Percentiles rank a stretch among this genome's conserved stretches.
phyloP scores from a whole-genome alignment of 2,113 vertebrate genomes.

The Cyanocitta stelleri region DNA sequence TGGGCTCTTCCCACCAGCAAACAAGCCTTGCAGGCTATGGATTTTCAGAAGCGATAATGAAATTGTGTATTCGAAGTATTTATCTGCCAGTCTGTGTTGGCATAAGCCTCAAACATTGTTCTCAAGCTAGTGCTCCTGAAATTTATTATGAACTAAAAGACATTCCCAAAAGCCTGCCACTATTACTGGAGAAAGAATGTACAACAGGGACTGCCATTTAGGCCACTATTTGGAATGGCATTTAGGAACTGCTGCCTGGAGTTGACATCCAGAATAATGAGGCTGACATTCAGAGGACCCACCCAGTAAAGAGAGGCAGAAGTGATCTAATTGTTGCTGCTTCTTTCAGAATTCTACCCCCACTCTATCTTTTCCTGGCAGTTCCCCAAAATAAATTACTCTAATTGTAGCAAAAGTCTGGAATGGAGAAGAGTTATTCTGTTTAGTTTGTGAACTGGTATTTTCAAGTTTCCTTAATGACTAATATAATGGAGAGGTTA shows the following conservation, averaged over 20 bases:
- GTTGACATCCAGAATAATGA: constrained; percentile 37
- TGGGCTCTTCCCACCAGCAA: neutral
- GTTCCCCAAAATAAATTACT: constrained; percentile 38
- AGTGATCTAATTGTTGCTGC: constrained; percentile 28
- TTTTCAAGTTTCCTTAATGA: constrained; percentile 52
- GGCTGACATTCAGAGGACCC: constrained; percentile 40
- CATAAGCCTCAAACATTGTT: constrained; percentile 51
- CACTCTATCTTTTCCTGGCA: neutral
- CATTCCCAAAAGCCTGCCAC: constrained; percentile 22
- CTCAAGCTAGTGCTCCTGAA: constrained; percentile 36
- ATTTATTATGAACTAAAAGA: constrained; percentile 59
- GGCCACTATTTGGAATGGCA: neutral
- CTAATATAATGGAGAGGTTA: constrained; percentile 23
- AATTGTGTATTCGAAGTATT: neutral
- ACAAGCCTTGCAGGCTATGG: neutral
- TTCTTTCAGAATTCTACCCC: neutral
- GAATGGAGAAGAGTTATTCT: constrained; percentile 25
- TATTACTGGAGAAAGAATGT: constrained; percentile 54
- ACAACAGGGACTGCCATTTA: constrained; percentile 30
- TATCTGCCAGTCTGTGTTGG: constrained; percentile 35
- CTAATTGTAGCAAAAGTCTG: constrained; percentile 6
- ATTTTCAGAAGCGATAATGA: constrained; percentile 29
- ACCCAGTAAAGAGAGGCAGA: constrained; percentile 24
- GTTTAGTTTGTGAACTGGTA: constrained; percentile 38
- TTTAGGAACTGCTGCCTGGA: constrained; percentile 18